Evolutionary conservation across 2,113 vertebrate species (phyloP), one percentile per base, ranked within the genome.

Genomic region (Penelope pileata): DNA sequence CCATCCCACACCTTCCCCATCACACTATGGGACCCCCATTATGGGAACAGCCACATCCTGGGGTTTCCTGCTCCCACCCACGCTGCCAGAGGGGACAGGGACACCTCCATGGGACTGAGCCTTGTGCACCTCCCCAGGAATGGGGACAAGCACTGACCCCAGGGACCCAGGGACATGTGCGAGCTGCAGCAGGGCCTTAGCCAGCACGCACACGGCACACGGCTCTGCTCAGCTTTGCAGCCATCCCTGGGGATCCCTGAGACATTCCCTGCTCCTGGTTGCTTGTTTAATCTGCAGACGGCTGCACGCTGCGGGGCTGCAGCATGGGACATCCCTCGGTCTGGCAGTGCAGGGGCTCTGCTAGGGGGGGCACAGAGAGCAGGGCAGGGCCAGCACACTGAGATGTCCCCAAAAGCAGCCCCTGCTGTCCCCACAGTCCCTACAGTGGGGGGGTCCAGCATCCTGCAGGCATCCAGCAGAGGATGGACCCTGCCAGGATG

Each of bases 1-100:
- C 86, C 24, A 3, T 77, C 27, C 53, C n/a, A 4, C 87, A 17
- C 63, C 81, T 77, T 80, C 48, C 70, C 66, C 86, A 10, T 83
- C 13, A 2, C 14, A 2, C 72, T 50, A 3, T 1, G 6, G 73
- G 92, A 94, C 77, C 90, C 86, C 85, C 78, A 45, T 58, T 54
- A 43, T 69, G 66, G 82, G 85, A 87, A 85, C 95, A 94, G 85
- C 75, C 70, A 64, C 9, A n/a, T 36, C 91, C 81, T 2, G 26
- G 34, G 69, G 73, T 69, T 10, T 27, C 62, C n/a, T 27, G n/a
- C 9, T 4, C 50, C 47, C 23, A 7, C 64, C 83, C 66, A 29
- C 3, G 2, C 90, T 2, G 76, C 38, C 77, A 30, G 86, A 64
- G 58, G 36, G 42, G 64, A 13, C 3, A 21, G 64, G 64, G 42